Conservation (phyloP, 64 coral and sea anemone genomes). For the Astreopora myriophthalma region DNA sequence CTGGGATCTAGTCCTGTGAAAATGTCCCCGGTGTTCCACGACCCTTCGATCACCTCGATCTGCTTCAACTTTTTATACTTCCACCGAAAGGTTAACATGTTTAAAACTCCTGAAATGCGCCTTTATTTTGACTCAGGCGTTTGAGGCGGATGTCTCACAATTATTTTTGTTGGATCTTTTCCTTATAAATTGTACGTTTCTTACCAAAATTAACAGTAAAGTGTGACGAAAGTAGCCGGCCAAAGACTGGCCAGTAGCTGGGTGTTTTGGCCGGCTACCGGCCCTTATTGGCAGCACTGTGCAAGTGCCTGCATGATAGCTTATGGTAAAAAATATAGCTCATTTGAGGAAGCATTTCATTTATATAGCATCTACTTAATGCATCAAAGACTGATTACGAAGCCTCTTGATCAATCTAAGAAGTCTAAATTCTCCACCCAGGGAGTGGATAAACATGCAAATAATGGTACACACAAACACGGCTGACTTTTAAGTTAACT, state of each 20-base stretch:
- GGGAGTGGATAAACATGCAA: too few species aligned
- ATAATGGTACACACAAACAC: too few species aligned
- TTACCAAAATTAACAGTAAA: constrained; percentile 62
- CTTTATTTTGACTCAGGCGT: constrained; percentile 46
- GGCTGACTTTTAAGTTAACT: too few species aligned
- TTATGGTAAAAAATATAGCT: too few species aligned
- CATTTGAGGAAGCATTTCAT: too few species aligned
- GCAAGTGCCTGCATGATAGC: too few species aligned
- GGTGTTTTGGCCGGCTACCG: not conserved
- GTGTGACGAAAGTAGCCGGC: constrained; percentile 43
- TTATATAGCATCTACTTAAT: too few species aligned
- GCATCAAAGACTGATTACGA: too few species aligned
- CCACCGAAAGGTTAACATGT: constrained; percentile 53
- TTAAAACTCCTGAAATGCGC: constrained; percentile 54
- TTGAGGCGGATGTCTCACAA: constrained; percentile 14
- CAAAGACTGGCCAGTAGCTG: not conserved
- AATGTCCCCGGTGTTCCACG: constrained; percentile 47
- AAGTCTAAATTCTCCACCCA: too few species aligned
- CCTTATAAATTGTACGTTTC: constrained; percentile 53
- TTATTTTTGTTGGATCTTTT: constrained; percentile 56
- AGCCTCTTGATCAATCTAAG: too few species aligned
- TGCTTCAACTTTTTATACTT: constrained; percentile 25
- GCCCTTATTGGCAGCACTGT: not conserved
- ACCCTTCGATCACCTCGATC: constrained; percentile 24
- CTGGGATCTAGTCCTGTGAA: constrained; percentile 53